Percentiles rank a stretch among this genome's conserved stretches.
These are phyloP conservation scores for Macaria liturata DNA, from an alignment of 2,888 invertebrate species.

Conservation along the genomic window DNA sequence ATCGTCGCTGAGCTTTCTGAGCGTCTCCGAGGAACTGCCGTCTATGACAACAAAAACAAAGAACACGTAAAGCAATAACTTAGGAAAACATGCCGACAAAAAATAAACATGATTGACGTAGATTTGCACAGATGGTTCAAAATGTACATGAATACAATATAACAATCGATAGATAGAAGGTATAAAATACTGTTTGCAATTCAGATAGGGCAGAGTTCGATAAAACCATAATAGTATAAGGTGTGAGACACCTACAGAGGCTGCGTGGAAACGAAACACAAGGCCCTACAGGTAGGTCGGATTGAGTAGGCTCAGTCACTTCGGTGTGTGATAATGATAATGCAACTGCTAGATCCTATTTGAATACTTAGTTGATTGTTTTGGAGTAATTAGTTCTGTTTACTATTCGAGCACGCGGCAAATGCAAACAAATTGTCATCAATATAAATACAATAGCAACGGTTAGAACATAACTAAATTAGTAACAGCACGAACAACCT, in stretches of 20 bases:
- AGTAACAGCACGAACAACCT: too few relatives aligned
- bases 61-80: slow-evolving; percentile 75
- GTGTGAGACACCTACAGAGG: slow-evolving; percentile 45
- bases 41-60: slow-evolving; percentile 80
- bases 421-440: slow-evolving; percentile 4
- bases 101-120: slow-evolving; percentile 44
- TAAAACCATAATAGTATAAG: slow-evolving; percentile 42
- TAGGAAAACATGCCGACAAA: slow-evolving; percentile 67
- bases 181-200: slow-evolving; percentile 29
- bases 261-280: slow-evolving; percentile 34
- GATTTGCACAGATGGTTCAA: slow-evolving; percentile 41
- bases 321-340: slow-evolving; percentile 52
- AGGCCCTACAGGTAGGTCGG: slow-evolving; percentile 52
- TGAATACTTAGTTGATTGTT: slow-evolving; percentile 34
- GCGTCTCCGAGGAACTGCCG: slow-evolving; percentile 76
- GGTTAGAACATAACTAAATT: slow-evolving; percentile 1
- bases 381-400: slow-evolving; percentile 26
- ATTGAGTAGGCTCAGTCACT: slow-evolving; percentile 56
- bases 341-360: slow-evolving; percentile 44
- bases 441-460: background rate
- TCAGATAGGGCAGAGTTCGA: slow-evolving; percentile 50
- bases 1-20: slow-evolving; percentile 79
- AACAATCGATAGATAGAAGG: slow-evolving; percentile 46
- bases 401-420: slow-evolving; percentile 25
- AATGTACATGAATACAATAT: slow-evolving; percentile 39